A percentile compares a stretch with the other conserved stretches of the same genome.
Evolutionary conservation across 2,888 invertebrate genomes (phyloP).

Genomic region (Operophtera brumata): DNA sequence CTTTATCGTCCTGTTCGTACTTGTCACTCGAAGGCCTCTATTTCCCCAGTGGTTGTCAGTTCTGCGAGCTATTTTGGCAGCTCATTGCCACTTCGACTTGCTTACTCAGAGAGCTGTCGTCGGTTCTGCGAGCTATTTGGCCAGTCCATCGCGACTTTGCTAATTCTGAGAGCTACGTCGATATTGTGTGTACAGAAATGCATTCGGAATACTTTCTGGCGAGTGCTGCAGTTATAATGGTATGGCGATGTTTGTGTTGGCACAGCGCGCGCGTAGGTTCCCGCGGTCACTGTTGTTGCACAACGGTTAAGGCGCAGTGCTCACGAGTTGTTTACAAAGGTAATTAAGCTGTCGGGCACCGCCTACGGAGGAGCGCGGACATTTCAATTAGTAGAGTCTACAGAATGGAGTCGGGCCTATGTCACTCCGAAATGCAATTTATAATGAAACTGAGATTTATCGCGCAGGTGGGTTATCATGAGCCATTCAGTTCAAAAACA

Average conservation of each 20-base stretch:
- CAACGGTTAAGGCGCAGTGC: constrained; percentile 44
- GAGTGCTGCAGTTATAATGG: not conserved
- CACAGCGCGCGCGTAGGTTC: constrained; percentile 41
- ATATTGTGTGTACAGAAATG: not conserved
- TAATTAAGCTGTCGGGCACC: constrained; percentile 59
- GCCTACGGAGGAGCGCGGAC: constrained; percentile 56
- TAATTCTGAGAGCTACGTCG: no score
- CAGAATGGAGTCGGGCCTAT: not conserved
- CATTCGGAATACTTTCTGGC: not conserved
- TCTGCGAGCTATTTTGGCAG: no score
- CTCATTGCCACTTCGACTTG: no score
- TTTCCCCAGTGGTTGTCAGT: no score
- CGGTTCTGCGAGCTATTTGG: no score
- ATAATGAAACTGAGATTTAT: no score
- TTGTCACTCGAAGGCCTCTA: no score
- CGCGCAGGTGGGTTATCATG: no score
- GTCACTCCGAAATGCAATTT: not conserved
- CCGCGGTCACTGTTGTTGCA: constrained; percentile 54
- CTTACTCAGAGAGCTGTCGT: no score
- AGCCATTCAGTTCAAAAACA: no score
- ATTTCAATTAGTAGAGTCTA: constrained; percentile 54
- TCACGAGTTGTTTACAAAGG: constrained; percentile 54
- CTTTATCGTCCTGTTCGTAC: no score
- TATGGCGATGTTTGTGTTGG: constrained; percentile 40
- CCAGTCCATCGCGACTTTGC: no score